These are phyloP conservation scores for Mayetiola destructor DNA, from an alignment of 2,888 invertebrate genomes.

Conservation along the genomic window DNA sequence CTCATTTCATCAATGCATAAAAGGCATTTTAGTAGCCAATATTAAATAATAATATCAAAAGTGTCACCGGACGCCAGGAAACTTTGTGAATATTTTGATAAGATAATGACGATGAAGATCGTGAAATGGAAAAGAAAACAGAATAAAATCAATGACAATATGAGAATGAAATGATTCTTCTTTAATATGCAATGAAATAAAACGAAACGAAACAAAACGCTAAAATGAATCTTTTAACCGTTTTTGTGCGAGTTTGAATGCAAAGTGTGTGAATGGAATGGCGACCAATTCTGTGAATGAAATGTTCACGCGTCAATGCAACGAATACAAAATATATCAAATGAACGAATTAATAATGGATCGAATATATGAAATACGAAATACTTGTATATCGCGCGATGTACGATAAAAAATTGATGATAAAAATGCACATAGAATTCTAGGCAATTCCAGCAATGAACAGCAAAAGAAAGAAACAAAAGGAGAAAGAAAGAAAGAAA, in stretches of 20 bases:
- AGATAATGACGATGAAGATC: background rate
- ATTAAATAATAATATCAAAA: slow-evolving; percentile 3
- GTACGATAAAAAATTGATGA: background rate
- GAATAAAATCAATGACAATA: background rate
- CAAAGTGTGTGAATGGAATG: background rate
- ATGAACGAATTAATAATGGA: too few species aligned
- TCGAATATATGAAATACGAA: too few species aligned
- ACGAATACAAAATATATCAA: too few species aligned
- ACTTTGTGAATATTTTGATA: background rate
- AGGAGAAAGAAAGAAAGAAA: background rate
- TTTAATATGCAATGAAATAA: background rate
- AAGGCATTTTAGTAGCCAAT: background rate
- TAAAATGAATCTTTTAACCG: too few species aligned
- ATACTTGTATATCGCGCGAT: background rate
- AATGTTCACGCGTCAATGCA: background rate
- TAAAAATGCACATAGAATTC: background rate
- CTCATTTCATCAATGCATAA: background rate
- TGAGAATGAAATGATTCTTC: too few species aligned
- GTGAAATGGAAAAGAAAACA: background rate
- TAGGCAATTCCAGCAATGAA: background rate
- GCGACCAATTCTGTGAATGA: background rate
- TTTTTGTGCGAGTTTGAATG: too few species aligned
- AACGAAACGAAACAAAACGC: background rate
- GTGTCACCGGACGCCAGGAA: slow-evolving; percentile 8
- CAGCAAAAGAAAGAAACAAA: background rate